These are phyloP conservation scores for Agapornis roseicollis DNA, from an alignment of 2,113 vertebrate genomes.

Conservation along the genomic window DNA sequence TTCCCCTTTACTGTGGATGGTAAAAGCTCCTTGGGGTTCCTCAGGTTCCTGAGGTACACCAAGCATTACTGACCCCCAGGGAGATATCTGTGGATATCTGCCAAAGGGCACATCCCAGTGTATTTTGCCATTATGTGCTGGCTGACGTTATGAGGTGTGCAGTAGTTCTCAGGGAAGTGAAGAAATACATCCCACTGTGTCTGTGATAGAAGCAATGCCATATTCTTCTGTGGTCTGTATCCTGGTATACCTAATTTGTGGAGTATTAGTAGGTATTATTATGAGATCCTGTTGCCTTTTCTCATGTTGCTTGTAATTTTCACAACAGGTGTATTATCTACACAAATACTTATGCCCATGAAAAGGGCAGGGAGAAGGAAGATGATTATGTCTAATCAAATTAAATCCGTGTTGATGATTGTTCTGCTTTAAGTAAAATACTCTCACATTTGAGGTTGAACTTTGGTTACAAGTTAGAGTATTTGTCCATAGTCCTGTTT, in stretches of 20 bases:
- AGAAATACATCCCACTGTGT: background rate
- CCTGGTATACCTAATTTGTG: background rate
- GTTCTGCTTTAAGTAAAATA: background rate
- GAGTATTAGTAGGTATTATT: background rate
- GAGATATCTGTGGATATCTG: background rate
- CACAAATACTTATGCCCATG: background rate
- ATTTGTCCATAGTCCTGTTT: background rate
- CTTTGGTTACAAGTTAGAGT: background rate
- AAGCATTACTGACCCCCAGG: no score
- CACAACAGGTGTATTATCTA: background rate
- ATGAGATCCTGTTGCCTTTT: background rate
- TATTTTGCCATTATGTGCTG: accelerated
- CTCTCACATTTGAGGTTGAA: background rate
- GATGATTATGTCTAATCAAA: background rate
- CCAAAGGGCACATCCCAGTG: background rate
- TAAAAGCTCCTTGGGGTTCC: background rate
- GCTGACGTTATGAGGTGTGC: accelerated
- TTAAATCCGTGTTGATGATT: background rate
- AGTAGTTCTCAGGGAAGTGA: background rate
- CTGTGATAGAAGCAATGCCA: background rate
- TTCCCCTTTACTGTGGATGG: background rate
- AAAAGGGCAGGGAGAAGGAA: background rate
- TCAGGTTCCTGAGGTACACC: background rate
- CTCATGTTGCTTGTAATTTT: background rate
- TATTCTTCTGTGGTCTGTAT: background rate